A percentile compares a stretch with the other conserved stretches of the same genome.
phyloP scores from a whole-genome alignment of 2,888 invertebrate genomes.

The Eurois occulta region DNA sequence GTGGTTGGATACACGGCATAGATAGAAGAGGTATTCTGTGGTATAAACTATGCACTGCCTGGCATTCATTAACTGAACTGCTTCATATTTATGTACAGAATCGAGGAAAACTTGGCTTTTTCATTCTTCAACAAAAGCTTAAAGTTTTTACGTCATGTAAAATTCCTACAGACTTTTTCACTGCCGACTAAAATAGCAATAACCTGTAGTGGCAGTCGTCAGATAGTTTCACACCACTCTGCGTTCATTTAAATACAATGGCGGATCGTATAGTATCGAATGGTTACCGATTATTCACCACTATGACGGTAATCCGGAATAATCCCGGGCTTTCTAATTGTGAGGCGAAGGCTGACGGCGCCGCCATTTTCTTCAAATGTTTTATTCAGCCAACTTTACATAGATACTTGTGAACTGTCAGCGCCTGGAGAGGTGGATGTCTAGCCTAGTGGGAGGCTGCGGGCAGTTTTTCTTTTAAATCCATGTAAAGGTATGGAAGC shows the following conservation, averaged over 20 bases:
- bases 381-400: conserved; percentile 66
- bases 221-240: conserved; percentile 36
- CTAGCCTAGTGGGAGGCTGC: conserved; percentile 14
- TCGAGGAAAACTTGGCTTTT: neutral
- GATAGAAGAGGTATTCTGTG: neutral
- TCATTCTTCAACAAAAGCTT: neutral
- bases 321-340: conserved; percentile 62
- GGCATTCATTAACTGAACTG: neutral
- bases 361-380: conserved; percentile 56
- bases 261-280: conserved; percentile 38
- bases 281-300: conserved; percentile 61
- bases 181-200: conserved; percentile 34
- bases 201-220: conserved; percentile 27
- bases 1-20: neutral
- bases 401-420: conserved; percentile 51
- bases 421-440: conserved; percentile 4
- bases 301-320: conserved; percentile 59
- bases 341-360: conserved; percentile 42
- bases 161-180: conserved; percentile 8
- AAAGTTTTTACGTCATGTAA: conserved; percentile 12
- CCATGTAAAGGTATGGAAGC: neutral
- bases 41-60: neutral
- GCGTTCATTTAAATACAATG: conserved; percentile 66
- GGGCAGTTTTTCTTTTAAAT: neutral
- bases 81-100: neutral